A percentile compares a stretch with the other conserved stretches of the same genome.
These are phyloP conservation scores for Cotesia typhae DNA, from an alignment of 1,140 invertebrate species.

Conservation along the genomic window DNA sequence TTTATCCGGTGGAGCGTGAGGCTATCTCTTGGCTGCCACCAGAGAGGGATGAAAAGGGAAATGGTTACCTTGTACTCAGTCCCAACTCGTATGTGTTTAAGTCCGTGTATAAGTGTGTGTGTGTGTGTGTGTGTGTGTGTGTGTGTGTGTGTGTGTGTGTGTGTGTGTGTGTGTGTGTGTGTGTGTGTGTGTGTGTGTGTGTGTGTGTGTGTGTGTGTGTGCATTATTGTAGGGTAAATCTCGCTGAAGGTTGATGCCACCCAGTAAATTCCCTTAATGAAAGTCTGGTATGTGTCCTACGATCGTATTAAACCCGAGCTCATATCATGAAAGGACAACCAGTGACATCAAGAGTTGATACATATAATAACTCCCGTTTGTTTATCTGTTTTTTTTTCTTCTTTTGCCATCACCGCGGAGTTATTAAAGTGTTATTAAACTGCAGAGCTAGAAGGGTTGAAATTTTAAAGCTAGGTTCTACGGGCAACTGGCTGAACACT, in stretches of 20 bases:
- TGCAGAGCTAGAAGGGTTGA: not conserved
- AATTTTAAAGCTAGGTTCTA: too few species aligned
- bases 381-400: not conserved
- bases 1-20: conserved; percentile 48
- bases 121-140: conserved; percentile 10
- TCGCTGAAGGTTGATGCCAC: conserved; percentile 42
- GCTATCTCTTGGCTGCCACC: not conserved
- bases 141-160: conserved; percentile 15
- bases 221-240: not conserved
- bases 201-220: conserved; percentile 25
- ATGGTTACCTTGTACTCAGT: not conserved
- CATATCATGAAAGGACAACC: conserved; percentile 52
- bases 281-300: conserved; percentile 56
- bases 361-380: conserved; percentile 3
- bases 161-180: conserved; percentile 7
- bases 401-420: not conserved
- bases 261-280: conserved; percentile 63
- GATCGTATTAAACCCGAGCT: conserved; percentile 60
- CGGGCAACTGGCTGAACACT: too few species aligned
- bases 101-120: conserved; percentile 39
- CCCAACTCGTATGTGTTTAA: not conserved
- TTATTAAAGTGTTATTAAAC: not conserved
- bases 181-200: conserved; percentile 13
- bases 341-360: conserved; percentile 3
- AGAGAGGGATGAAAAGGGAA: conserved; percentile 29